Base-by-base conservation (phyloP, 1,140 invertebrate genomes). In the Venustaconcha ellipsiformis region DNA sequence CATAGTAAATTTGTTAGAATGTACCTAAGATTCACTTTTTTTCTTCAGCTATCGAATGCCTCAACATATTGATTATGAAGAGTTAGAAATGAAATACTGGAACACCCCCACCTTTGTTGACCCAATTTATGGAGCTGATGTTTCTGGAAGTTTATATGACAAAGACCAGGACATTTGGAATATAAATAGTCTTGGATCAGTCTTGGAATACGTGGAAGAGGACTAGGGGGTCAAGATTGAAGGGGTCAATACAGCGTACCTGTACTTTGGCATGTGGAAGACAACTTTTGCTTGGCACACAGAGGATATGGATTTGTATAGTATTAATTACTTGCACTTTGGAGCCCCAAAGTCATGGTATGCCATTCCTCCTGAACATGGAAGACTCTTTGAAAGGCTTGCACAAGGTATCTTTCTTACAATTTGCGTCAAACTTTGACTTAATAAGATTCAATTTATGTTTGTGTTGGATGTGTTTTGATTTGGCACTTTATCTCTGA, bases 261-360 rank as follows among this genome's bases (percentile, higher is more conserved):
- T 99, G 1, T 99, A 99, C 88, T 99, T 99, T 91, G 99, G 99
- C 17, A 99, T 99, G 97, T 99, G 97, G 97, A 99, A 99, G 89
- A 99, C 97, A 0, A 98, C 97, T 0, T 99, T 99, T 91, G 96
- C 97, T 0, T 99, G 98, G 98, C 98, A 99, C 85, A 99, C 97
- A 0, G 99, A 99, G 91, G 99, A 99, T 84, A 99, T 99, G 97
- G 98, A 99, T 91, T 90, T 99, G 0, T 99, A 99, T 89, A 98
- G 96, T 0, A 99, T 99, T 70, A 99, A 99, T 90, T 99, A 98
- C 91, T 89, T 99, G 23, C 98, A 99, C 89, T 97, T 96, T 92
- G 96, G 96, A 30, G 94, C 94, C 11, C 97, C 98, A 0, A 99
- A 99, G 90, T 97, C 96, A 0, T 99, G 98, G 97, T 91, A 99